phyloP scores from a whole-genome alignment of 2,888 invertebrate genomes.

The Drymonia ruficornis region DNA sequence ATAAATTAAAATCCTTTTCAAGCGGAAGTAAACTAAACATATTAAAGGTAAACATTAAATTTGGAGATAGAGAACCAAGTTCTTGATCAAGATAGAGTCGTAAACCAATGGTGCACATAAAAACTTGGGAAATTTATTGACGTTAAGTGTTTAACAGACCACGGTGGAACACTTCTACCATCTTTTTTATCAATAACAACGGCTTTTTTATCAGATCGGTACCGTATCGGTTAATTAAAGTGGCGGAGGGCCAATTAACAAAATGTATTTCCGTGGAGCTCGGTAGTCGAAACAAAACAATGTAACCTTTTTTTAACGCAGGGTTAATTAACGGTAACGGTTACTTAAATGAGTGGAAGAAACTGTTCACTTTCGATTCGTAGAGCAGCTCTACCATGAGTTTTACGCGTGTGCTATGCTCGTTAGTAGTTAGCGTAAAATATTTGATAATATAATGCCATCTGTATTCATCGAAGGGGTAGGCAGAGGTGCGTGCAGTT shows the following conservation, averaged over 20 bases:
- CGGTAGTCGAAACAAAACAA: constrained; percentile 60
- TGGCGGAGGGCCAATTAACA: constrained; percentile 74
- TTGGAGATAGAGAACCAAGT: constrained; percentile 5
- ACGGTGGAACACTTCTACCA: constrained; percentile 21
- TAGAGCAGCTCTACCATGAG: background rate
- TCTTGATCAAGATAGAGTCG: constrained; percentile 26
- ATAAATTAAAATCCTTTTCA: background rate
- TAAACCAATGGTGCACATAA: constrained; percentile 23
- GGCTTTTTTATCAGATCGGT: constrained; percentile 56
- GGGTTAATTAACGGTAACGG: constrained; percentile 74
- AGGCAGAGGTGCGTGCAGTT: no score
- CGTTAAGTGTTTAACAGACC: constrained; percentile 31
- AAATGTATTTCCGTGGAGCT: constrained; percentile 67
- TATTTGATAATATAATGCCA: no score
- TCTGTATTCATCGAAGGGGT: no score
- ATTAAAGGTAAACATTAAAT: constrained; percentile 10
- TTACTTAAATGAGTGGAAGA: constrained; percentile 49
- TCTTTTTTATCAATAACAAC: constrained; percentile 27
- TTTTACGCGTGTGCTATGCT: no score
- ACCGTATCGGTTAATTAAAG: constrained; percentile 72
- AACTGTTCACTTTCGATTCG: constrained; percentile 25
- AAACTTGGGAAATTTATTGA: constrained; percentile 29
- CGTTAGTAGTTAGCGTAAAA: no score
- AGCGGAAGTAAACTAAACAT: background rate
- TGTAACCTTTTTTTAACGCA: constrained; percentile 61